Base-by-base conservation (phyloP, 2,797 vertebrate species). In the Acanthurus leucopareius region DNA sequence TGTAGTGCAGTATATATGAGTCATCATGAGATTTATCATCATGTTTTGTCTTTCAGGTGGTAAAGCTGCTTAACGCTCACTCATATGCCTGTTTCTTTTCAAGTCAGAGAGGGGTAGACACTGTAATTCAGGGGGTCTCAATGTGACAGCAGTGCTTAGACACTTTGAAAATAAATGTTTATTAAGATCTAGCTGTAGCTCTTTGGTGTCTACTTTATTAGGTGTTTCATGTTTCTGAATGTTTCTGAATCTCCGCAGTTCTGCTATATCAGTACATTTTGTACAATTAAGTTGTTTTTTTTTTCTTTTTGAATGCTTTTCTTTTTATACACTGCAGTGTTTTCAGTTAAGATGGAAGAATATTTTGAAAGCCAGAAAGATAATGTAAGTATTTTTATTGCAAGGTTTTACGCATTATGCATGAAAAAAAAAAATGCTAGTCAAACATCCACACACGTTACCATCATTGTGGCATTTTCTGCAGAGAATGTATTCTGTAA, bases 401-500 rank as follows among this genome's bases (percentile, higher is more conserved):
- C 47, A 75, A 74, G 28, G 44, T 82, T 83, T 86, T 76, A 49
- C 10, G 28, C 48, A 51, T 77, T 88, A 80, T 88, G 82, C 85
- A 88, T 85, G 73, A 71, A 84, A 51, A 77, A 13, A 68, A 63
- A 54, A 60, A 25, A 69, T 6, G 14, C 45, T 22, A 53, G 22
- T 80, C 77, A 72, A 73, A 70, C 73, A 73, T 72, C 52, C 58
- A 42, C 47, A 80, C 82, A 65, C n/a, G 7, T 78, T 25, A 38
- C 59, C 69, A 82, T 77, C 61, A 20, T 72, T 73, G 80, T 85
- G 82, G 75, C 56, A 63, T 89, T 80, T 87, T 86, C 74, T 88
- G 74, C 87, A 79, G 81, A 83, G 87, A 93, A 92, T 92, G 91
- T 92, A 89, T 82, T 88, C 69, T 80, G 77, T 75, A 28, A 77